phyloP scores from a whole-genome alignment of 1,140 invertebrate genomes.

The Penaeus japonicus region DNA sequence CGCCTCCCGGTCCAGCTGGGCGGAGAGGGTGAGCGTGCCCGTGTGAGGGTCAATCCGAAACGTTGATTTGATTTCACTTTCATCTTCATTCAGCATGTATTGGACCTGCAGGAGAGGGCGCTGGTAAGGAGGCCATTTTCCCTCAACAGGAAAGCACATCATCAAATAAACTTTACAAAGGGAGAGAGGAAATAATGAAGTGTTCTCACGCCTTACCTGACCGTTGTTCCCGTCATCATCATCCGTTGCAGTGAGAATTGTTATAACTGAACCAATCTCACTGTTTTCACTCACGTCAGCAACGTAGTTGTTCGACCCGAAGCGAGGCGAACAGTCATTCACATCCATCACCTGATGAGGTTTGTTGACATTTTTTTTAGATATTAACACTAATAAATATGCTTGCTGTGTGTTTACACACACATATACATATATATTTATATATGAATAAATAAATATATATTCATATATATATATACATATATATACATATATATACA shows the following conservation, averaged over 20 bases:
- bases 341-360: conserved; percentile 52
- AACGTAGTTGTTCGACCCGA: neutral
- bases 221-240: conserved; percentile 52
- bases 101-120: conserved; percentile 27
- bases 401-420: no score
- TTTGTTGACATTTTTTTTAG: no score
- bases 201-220: conserved; percentile 14
- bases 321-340: conserved; percentile 54
- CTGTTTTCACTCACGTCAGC: conserved; percentile 49
- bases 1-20: conserved; percentile 47
- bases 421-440: no score
- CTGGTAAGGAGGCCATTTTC: neutral
- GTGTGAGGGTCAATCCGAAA: conserved; percentile 85
- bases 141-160: neutral
- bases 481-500: neutral
- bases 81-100: conserved; percentile 30
- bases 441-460: no score
- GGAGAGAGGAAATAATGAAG: neutral
- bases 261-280: conserved; percentile 38
- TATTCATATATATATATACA: neutral
- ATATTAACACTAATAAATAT: no score
- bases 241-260: conserved; percentile 51
- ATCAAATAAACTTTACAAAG: neutral
- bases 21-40: conserved; percentile 78
- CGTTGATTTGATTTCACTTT: conserved; percentile 62